Evolutionary conservation across 2,113 vertebrate species (phyloP), one percentile per base, ranked within the genome.

Genomic region (Coptodon bakossiorum): DNA sequence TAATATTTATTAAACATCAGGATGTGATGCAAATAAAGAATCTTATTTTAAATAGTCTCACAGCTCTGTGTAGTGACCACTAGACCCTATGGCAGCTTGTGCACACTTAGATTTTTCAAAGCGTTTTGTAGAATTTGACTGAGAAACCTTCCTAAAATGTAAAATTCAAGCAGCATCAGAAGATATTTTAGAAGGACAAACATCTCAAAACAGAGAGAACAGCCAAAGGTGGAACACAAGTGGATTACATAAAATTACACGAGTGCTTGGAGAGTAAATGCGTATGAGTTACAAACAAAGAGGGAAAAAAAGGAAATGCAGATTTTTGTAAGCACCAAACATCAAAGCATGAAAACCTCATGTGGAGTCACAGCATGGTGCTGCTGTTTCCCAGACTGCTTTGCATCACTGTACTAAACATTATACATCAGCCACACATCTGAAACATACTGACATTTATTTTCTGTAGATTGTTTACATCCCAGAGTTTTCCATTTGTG

Each of bases 291-390:
- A 85, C 29, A 80, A 53, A 54, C 66, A 53, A 61, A 24, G 63
- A 13, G 73, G 22, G 22, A 22, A 5, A 68, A 57, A 82, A 71
- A 81, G 22, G 10, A 83, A 71, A 66, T n/a, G 27, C n/a, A 6
- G 79, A 36, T n/a, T 86, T 83, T 86, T 89, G 48, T 53, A 29
- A 66, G 66, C 56, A 56, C 76, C 68, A 90, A 80, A 90, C 87
- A 86, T 92, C 66, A 83, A 91, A 43, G n/a, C 53, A 81, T 86
- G 81, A 86, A 86, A 85, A 59, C 82, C 78, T 61, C 86, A 84
- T 86, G 87, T 52, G 52, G 86, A 85, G 80, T 81, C 84, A 11
- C 82, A 86, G 86, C 14, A 5, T 81, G 85, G 13, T 11, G n/a
- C 31, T 52, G 34, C 83, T 66, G 54, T 83, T 90, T 85, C n/a